A percentile compares a stretch with the other conserved stretches of the same genome.
Evolutionary conservation across 2,888 invertebrate genomes (phyloP).

Genomic region (Sicus ferrugineus): DNA sequence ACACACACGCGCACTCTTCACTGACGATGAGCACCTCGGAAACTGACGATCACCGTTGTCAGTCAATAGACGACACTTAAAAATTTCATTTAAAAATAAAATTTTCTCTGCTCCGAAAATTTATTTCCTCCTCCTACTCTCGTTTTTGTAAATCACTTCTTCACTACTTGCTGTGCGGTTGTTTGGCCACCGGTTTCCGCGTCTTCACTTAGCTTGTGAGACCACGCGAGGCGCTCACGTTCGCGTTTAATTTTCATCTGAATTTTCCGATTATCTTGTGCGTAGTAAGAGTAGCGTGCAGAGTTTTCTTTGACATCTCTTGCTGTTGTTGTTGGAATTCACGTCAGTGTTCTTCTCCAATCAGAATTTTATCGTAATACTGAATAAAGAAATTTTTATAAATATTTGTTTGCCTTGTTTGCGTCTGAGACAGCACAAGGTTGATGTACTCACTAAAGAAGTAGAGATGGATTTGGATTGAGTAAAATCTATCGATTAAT

Average conservation of each 20-base stretch:
- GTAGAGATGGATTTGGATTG: too few species aligned
- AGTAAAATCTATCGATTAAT: too few species aligned
- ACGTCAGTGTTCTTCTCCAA: not conserved
- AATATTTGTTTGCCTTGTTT: too few species aligned
- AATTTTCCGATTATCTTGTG: conserved; percentile 15
- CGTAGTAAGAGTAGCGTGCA: not conserved
- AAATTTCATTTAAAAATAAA: conserved; percentile 32
- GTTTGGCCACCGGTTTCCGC: not conserved
- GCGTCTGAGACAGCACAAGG: too few species aligned
- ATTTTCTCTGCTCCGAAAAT: conserved; percentile 10
- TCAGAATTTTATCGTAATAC: not conserved
- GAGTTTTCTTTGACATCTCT: not conserved
- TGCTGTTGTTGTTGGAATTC: not conserved
- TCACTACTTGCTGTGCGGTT: not conserved
- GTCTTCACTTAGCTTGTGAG: not conserved
- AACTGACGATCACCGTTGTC: not conserved
- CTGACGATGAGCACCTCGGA: not conserved
- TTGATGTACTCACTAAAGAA: too few species aligned
- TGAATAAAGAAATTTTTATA: not conserved
- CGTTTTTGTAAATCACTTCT: conserved; percentile 18
- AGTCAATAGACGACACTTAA: not conserved
- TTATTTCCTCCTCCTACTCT: conserved; percentile 16
- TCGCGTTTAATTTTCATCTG: conserved; percentile 22
- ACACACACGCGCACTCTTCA: conserved; percentile 11
- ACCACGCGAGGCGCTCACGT: conserved; percentile 21